Conservation (phyloP, 2,888 invertebrate genomes). For the Bombylius discolor region DNA sequence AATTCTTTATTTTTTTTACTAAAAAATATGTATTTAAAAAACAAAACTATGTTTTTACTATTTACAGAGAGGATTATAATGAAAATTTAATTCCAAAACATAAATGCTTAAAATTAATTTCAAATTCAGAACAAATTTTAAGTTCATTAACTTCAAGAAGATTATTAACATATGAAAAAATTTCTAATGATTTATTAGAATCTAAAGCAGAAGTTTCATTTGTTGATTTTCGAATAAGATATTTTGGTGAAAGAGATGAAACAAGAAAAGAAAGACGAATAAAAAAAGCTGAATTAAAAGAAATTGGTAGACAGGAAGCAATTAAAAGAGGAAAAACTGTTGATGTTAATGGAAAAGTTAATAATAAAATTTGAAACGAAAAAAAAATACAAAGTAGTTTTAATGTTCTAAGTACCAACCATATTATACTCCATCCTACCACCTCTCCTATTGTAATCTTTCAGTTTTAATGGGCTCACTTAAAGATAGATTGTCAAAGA, state of each 20-base stretch:
- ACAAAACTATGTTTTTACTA: neutral
- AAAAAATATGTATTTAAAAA: neutral
- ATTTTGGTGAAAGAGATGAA: conserved; percentile 49
- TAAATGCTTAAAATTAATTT: conserved; percentile 58
- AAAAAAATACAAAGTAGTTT: too few relatives aligned
- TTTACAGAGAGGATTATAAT: conserved; percentile 53
- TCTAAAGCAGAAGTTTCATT: conserved; percentile 23
- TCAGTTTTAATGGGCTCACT: too few relatives aligned
- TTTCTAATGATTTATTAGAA: conserved; percentile 37
- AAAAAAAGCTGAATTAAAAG: conserved; percentile 37
- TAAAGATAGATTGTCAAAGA: too few relatives aligned
- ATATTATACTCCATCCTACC: too few relatives aligned
- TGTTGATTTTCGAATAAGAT: conserved; percentile 40
- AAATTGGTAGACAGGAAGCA: conserved; percentile 30
- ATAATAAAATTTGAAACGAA: conserved; percentile 19
- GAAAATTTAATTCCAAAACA: conserved; percentile 66
- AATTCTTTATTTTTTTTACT: neutral
- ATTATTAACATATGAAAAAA: conserved; percentile 75
- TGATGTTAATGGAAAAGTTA: conserved; percentile 20
- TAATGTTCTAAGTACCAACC: too few relatives aligned
- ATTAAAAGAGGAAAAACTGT: conserved; percentile 27
- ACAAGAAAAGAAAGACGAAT: conserved; percentile 47
- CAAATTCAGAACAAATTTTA: conserved; percentile 81
- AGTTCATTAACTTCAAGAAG: conserved; percentile 68
- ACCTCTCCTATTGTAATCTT: too few relatives aligned